A percentile compares a stretch with the other conserved stretches of the same genome.
These are phyloP conservation scores for Elaphurus davidianus DNA, from an alignment of 2,113 vertebrate genomes.

Conservation along the genomic window DNA sequence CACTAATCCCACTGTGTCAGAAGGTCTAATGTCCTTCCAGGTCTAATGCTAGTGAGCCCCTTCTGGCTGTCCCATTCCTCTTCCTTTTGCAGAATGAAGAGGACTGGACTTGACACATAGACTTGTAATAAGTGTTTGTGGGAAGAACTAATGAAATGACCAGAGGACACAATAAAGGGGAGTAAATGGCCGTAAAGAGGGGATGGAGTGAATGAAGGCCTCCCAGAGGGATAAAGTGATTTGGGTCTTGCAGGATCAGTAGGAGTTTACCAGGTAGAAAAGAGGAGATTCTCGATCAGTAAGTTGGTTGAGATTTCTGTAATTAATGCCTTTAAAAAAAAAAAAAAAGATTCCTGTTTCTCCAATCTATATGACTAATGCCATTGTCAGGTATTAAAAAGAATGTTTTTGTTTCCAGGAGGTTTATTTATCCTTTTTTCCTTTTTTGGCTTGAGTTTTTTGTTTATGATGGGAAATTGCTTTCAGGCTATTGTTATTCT, in stretches of 20 bases:
- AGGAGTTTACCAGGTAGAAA: background rate
- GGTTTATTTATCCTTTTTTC: background rate
- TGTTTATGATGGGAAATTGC: background rate
- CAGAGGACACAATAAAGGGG: fast-evolving
- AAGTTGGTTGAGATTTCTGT: background rate
- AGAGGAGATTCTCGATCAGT: background rate
- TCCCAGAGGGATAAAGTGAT: background rate
- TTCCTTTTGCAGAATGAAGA: fast-evolving
- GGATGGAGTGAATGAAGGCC: background rate
- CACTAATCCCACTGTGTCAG: fast-evolving
- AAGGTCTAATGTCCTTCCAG: background rate
- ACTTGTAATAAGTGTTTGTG: background rate
- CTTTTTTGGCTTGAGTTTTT: background rate
- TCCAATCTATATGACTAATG: background rate
- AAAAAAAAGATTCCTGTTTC: background rate
- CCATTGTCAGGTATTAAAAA: background rate
- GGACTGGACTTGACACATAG: fast-evolving
- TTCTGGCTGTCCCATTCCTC: fast-evolving
- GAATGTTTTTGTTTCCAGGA: background rate
- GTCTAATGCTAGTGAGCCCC: fast-evolving
- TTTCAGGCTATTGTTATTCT: background rate
- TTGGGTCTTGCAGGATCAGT: background rate
- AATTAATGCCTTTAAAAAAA: background rate
- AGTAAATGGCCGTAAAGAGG: background rate
- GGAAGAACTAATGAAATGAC: background rate